Evolutionary conservation across 2,888 invertebrate species (phyloP), one percentile per base, ranked within the genome.

Genomic region (Pammene fasciana): DNA sequence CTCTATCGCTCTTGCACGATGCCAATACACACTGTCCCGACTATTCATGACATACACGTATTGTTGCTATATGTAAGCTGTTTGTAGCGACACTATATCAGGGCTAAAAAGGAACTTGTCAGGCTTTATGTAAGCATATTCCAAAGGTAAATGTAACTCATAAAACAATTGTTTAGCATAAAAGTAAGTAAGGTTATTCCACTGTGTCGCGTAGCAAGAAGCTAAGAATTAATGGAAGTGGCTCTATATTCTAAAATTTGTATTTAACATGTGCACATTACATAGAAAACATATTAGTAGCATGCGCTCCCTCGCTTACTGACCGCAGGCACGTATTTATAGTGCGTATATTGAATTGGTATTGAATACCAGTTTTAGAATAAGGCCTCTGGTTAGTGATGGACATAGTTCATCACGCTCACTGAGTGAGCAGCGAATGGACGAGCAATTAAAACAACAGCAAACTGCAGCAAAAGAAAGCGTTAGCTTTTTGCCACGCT

Each of bases 401-500:
- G 41, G 60, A 55, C 62, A 52, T 48, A 46, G 38, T 68, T 62
- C 55, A 68, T 62, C 48, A 67, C 60, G 41, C 55, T 56, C 55
- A 54, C 18, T 62, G 60, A 67, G 41, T 54, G 54, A 55, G 46
- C 52, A 38, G 48, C 65, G 60, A 65, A 65, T 68, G 65, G 68
- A 59, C 36, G 60, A 59, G 61, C 50, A 71, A 71, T 60, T 68
- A 57, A 56, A 65, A 62, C 14, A 68, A 66, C 65, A 62, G 72
- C 57, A 67, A 65, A 59, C 57, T 68, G 65, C 64, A 68, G 65
- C n/a, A 60, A 62, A 68, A 59, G 68, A 68, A 68, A 68, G 68
- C 65, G 64, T 68, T 68, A 65, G 45, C 68, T 38, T 67, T 68
- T 64, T 65, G 72, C 67, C 57, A 64, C 71, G 74, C 72, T 73